These are phyloP conservation scores for Hydrolagus colliei DNA, from an alignment of 2,797 vertebrate genomes.

Conservation along the genomic window DNA sequence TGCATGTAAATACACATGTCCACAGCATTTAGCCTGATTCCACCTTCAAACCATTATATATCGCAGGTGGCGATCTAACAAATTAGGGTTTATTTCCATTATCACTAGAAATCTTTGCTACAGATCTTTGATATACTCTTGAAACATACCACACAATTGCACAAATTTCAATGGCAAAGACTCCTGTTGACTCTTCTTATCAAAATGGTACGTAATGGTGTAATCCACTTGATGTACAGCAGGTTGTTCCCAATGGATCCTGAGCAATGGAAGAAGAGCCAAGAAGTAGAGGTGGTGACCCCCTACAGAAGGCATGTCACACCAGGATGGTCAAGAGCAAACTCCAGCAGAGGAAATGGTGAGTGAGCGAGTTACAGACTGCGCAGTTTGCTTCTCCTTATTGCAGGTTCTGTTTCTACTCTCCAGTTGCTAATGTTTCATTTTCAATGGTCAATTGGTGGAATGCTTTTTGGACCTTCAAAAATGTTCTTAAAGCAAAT, in stretches of 20 bases:
- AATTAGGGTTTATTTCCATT: too few species aligned
- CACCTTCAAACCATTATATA: too few species aligned
- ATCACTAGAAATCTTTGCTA: too few species aligned
- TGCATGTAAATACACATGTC: too few species aligned
- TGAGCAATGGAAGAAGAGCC: background rate
- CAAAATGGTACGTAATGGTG: background rate
- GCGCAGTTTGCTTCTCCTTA: background rate
- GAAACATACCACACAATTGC: too few species aligned
- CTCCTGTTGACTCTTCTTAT: background rate
- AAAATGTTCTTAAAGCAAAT: too few species aligned
- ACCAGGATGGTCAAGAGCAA: background rate
- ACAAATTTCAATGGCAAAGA: too few species aligned
- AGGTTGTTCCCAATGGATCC: constrained; percentile 8
- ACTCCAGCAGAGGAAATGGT: constrained; percentile 21
- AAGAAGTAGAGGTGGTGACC: background rate
- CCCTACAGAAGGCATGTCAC: background rate
- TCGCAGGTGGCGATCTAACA: too few species aligned
- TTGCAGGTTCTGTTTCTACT: background rate
- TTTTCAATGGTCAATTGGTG: background rate
- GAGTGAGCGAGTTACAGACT: background rate
- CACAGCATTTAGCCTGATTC: too few species aligned
- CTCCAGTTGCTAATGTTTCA: background rate
- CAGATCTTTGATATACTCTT: too few species aligned
- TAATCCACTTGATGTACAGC: background rate
- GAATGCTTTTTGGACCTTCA: too few species aligned